phyloP scores from a whole-genome alignment of 1,140 invertebrate species.

The Drosophila mauritiana region DNA sequence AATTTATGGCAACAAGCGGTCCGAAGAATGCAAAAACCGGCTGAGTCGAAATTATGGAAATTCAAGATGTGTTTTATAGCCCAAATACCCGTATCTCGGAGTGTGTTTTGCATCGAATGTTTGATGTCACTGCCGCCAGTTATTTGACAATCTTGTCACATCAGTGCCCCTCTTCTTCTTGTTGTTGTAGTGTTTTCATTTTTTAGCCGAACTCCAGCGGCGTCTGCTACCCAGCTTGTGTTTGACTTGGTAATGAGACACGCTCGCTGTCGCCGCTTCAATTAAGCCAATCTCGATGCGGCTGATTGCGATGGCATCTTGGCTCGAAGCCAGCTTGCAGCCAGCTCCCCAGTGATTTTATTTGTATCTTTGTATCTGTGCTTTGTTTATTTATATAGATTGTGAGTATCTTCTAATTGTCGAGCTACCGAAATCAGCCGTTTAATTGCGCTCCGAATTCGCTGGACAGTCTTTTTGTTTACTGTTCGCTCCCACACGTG shows the following conservation, averaged over 20 bases:
- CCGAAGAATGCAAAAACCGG: constrained; percentile 40
- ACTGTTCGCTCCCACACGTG: constrained; percentile 38
- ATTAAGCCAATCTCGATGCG: constrained; percentile 64
- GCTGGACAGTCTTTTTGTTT: constrained; percentile 44
- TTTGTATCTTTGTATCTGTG: constrained; percentile 3
- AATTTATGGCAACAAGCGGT: constrained; percentile 35
- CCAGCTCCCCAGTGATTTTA: constrained; percentile 5
- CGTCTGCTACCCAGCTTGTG: constrained; percentile 32
- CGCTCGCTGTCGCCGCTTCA: constrained; percentile 60
- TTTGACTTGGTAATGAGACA: constrained; percentile 74
- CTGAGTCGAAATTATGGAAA: constrained; percentile 43
- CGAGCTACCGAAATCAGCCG: constrained; percentile 25
- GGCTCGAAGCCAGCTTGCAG: constrained; percentile 17
- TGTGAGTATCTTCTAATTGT: constrained; percentile 48
- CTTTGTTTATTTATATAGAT: constrained; percentile 11
- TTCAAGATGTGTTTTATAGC: constrained; percentile 45
- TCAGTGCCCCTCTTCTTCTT: constrained; percentile 26
- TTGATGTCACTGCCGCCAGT: constrained; percentile 59
- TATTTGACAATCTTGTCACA: constrained; percentile 80
- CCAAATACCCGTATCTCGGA: not conserved
- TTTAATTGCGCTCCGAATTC: constrained; percentile 25
- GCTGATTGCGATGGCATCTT: constrained; percentile 49
- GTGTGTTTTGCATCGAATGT: constrained; percentile 49
- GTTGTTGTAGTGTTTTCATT: constrained; percentile 5
- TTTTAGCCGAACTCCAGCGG: constrained; percentile 19